A percentile compares a stretch with the other conserved stretches of the same genome.
Conservation (phyloP, 2,113 vertebrate genomes). For the Lanius collurio region DNA sequence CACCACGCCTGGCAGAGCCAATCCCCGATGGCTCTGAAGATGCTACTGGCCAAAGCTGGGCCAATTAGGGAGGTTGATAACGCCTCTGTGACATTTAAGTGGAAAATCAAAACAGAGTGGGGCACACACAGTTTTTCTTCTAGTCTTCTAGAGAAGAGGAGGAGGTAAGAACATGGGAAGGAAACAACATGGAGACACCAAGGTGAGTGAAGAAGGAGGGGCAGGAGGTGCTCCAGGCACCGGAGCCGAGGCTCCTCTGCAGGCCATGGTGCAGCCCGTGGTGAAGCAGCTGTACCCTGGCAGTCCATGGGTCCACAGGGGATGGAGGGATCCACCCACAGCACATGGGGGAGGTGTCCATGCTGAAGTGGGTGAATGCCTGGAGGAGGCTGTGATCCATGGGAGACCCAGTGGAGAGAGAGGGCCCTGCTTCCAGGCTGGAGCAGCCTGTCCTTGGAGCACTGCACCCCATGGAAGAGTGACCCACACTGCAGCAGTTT, state of each 20-base stretch:
- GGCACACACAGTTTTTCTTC: not conserved
- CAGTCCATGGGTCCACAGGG: too few species aligned
- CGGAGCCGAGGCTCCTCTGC: not conserved
- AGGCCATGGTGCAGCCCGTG: not conserved
- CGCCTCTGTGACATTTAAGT: not conserved
- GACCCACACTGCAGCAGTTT: fast-evolving
- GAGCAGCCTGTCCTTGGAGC: not conserved
- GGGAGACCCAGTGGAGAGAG: too few species aligned
- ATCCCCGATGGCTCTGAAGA: not conserved
- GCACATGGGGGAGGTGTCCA: too few species aligned
- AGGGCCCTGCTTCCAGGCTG: not conserved
- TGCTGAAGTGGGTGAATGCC: fast-evolving
- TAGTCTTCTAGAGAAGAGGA: not conserved
- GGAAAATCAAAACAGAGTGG: not conserved
- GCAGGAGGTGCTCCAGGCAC: not conserved
- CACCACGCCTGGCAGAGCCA: not conserved
- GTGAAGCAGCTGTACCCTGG: too few species aligned
- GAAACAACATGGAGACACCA: not conserved
- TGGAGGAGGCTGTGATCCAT: too few species aligned
- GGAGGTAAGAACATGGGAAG: not conserved
- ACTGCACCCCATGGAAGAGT: not conserved
- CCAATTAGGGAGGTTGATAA: not conserved
- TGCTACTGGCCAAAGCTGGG: not conserved
- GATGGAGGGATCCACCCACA: too few species aligned
- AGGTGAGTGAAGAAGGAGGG: not conserved